Conservation (phyloP, 1,140 invertebrate species). For the Brachionus rubens region DNA sequence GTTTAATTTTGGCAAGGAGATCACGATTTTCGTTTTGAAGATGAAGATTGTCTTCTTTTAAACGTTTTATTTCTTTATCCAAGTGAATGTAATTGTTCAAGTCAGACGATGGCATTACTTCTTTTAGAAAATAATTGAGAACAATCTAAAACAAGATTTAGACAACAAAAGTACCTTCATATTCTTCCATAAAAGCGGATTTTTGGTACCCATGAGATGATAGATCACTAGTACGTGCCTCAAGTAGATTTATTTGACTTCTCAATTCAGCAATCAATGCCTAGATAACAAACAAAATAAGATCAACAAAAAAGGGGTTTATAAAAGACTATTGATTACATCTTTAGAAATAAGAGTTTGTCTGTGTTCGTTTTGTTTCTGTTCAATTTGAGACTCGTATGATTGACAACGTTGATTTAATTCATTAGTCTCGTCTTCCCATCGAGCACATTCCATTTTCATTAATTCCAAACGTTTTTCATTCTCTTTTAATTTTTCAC, state of each 20-base stretch:
- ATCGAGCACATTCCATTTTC: constrained; percentile 27
- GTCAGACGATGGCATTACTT: constrained; percentile 35
- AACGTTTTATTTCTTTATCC: constrained; percentile 18
- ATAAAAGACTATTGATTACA: too few species aligned
- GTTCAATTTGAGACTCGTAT: constrained; percentile 35
- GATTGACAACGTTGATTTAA: neutral
- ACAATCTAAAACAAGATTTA: neutral
- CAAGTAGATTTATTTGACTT: neutral
- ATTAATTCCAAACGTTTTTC: constrained; percentile 25
- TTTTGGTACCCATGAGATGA: constrained; percentile 21
- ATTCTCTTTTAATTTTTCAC: constrained; percentile 30
- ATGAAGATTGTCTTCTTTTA: constrained; percentile 29
- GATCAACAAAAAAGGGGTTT: neutral
- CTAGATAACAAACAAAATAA: neutral
- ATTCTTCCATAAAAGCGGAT: constrained; percentile 46
- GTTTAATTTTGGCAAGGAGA: constrained; percentile 1
- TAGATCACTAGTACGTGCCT: neutral
- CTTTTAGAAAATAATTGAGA: neutral
- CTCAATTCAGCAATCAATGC: neutral
- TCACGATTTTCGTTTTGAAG: constrained; percentile 28
- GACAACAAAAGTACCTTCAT: constrained; percentile 9
- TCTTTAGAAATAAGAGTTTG: neutral
- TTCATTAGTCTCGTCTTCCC: constrained; percentile 42
- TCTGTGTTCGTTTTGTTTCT: constrained; percentile 8
- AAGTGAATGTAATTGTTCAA: constrained; percentile 44